Base-by-base conservation (phyloP, 2,888 invertebrate species). In the Microplitis deprimator region DNA sequence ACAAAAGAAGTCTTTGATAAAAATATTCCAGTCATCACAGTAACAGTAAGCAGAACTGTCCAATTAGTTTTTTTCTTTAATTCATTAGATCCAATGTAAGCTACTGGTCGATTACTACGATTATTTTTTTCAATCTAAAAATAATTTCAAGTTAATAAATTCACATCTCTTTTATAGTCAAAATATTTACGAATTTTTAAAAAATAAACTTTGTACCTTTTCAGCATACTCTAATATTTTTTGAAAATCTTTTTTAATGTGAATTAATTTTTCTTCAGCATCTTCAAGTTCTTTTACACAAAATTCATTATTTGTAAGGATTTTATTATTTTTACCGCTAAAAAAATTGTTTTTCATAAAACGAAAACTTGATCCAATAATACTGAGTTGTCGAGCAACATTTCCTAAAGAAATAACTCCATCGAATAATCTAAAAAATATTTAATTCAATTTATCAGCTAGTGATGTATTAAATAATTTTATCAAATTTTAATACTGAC, bases 291-390 rank as follows among this genome's bases (percentile, higher is more conserved):
- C 82, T 74, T 81, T 77, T 50, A 80, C 76, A 10, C 72, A 68
- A 77, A 76, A 81, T 75, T 85, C 78, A 67, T 77, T 70, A 8
- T 79, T 39, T 16, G 78, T 76, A 6, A 85, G 67, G 61, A 68
- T n/a, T 0, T 77, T 71, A 40, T 81, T 75, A 10, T 77, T 68
- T 17, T 73, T 74, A 67, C 79, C 77, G 70, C 76, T 78, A 17
- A 77, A 50, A 5, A 87, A 41, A 78, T 78, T 82, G 61, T 83
- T 85, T 77, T 82, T 85, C n/a, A 92, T 89, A 82, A 92, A 93
- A 69, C 91, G 90, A 70, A 93, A 84, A 59, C 92, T 91, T 1
- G 92, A 91, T 84, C 92, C 92, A 87, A 93, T 90, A 65, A 92
- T 90, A 78, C 91, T 91, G 61, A 92, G 84, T 85, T 94, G 93